Evolutionary conservation across 2,888 invertebrate species (phyloP).

Genomic region (Julus scanicus): DNA sequence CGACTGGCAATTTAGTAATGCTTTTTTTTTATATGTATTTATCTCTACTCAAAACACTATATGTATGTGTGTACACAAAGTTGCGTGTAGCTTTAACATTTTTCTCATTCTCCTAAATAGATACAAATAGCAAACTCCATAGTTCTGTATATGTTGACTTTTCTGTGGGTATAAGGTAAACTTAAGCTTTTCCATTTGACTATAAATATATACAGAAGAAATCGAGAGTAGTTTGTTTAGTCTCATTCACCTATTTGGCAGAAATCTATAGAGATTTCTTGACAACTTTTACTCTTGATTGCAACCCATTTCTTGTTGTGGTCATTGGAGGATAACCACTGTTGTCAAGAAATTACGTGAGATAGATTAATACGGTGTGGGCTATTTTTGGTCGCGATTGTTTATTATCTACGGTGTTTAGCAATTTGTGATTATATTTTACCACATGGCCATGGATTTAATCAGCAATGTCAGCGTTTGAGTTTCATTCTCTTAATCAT

Average conservation of each 20-base stretch:
- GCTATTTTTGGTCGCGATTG: too few species aligned
- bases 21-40: neutral
- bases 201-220: neutral
- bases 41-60: neutral
- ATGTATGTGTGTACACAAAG: neutral
- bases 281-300: neutral
- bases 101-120: neutral
- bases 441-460: too few species aligned
- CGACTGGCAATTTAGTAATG: constrained; percentile 1
- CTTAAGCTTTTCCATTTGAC: neutral
- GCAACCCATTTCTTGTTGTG: neutral
- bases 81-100: neutral
- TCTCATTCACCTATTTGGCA: too few species aligned
- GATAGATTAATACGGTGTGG: too few species aligned
- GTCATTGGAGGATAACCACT: too few species aligned
- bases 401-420: too few species aligned
- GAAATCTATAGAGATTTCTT: too few species aligned
- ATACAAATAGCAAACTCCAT: neutral
- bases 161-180: neutral
- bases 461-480: too few species aligned
- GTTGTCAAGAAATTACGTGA: too few species aligned
- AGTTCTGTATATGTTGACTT: neutral
- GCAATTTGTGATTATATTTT: too few species aligned
- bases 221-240: too few species aligned
- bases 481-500: too few species aligned